A percentile compares a stretch with the other conserved stretches of the same genome.
Evolutionary conservation across 2,888 invertebrate species (phyloP).

Genomic region (Idaea aversata): DNA sequence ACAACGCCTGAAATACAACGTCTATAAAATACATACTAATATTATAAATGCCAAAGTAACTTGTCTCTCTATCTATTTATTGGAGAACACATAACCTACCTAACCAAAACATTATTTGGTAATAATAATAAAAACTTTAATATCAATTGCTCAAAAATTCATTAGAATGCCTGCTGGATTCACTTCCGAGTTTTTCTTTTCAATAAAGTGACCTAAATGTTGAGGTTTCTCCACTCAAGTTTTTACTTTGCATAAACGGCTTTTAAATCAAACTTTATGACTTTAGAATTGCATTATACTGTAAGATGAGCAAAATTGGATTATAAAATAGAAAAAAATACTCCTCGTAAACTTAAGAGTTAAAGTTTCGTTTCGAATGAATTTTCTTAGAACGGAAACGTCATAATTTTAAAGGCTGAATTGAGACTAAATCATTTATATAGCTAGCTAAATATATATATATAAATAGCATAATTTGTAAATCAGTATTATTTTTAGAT

Average conservation of each 20-base stretch:
- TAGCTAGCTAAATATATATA: neutral
- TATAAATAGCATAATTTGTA: neutral
- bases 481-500: neutral
- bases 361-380: conserved; percentile 11
- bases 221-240: conserved; percentile 32
- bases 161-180: neutral
- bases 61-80: too few species aligned
- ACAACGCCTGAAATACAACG: too few species aligned
- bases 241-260: conserved; percentile 42
- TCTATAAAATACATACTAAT: too few species aligned
- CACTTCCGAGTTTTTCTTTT: conserved; percentile 17
- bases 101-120: too few species aligned
- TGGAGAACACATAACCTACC: too few species aligned
- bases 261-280: conserved; percentile 51
- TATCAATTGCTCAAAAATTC: neutral
- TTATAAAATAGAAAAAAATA: conserved; percentile 36
- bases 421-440: neutral
- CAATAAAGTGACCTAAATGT: conserved; percentile 23
- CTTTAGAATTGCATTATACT: conserved; percentile 52
- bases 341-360: conserved; percentile 8
- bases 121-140: neutral
- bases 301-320: conserved; percentile 48
- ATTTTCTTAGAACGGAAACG: neutral
- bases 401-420: too few species aligned
- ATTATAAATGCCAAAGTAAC: too few species aligned